Base-by-base conservation (phyloP, 2,888 invertebrate species). In the Axea sp. region DNA sequence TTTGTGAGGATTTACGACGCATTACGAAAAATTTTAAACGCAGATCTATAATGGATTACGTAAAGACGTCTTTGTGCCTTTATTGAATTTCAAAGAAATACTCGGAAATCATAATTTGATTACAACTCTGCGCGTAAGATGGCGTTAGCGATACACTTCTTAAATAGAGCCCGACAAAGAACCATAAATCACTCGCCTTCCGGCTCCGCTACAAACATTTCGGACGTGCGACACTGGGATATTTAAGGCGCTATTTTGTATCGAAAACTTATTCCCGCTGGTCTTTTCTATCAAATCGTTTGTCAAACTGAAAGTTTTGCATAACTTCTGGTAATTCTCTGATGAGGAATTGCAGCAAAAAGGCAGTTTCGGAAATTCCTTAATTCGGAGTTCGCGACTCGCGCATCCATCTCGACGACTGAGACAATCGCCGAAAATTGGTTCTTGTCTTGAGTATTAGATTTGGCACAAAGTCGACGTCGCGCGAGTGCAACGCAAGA, bases 381-480 rank as follows among this genome's bases (percentile, higher is more conserved):
- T 4, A 31, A 31, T 5, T 31, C 12, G n/a, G n/a, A n/a, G n/a
- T n/a, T n/a, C n/a, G n/a, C n/a, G n/a, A n/a, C n/a, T n/a, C n/a
- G n/a, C n/a, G n/a, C 15, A 15, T 35, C 4, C 33, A 9, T 12
- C 41, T n/a, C 41, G 41, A 24, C 24, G 28, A 37, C 31, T 6
- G 60, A 37, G 28, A 51, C 51, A 64, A 55, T 65, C 45, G 45
- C 9, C 31, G 65, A 39, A 65, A 37, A 55, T 45, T 65, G 37
- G 45, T 65, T 65, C 55, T 53, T 26, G 45, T 65, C 37, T 37
- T 30, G 49, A 41, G 47, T 39, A 67, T 67, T 57, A 47, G 55
- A 55, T 65, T 65, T 65, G 55, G 62, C 62, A 51, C 35, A 41
- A 51, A 62, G 49, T 53, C 64, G 51, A 26, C 51, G 35, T 43